Base-by-base conservation (phyloP, 2,888 invertebrate genomes). In the Sesamia inferens region DNA sequence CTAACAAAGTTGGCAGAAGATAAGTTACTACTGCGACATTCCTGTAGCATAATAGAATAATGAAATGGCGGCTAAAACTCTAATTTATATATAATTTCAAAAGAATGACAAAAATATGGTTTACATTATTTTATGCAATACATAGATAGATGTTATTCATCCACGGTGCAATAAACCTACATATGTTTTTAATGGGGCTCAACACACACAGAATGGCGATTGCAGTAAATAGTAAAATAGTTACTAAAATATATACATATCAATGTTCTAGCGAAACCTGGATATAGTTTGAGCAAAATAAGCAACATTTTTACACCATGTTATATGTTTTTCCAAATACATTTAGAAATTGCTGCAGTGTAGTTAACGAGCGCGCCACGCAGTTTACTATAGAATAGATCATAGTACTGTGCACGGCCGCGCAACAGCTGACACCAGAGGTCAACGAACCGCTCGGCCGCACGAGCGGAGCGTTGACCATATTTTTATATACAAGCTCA, bases 21-120 rank as follows among this genome's bases (percentile, higher is more conserved):
- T 83, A 55, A 57, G 62, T 47, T 73, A 84, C 80, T 72, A 78
- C 81, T 85, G 76, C 79, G 63, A 88, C 89, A 90, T 90, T 90
- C 90, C 90, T 85, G 67, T 87, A 81, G 72, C 64, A 68, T 79
- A 73, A 71, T 74, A 68, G 13, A 74, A 72, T 76, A 11, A 22
- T 55, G 14, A 71, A 74, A 79, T 73, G 82, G 74, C 79, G 69
- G 75, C 86, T 84, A 58, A 70, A 78, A 76, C 22, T 73, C 71
- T 79, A 78, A 71, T 59, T 61, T 13, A 58, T 72, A 6, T 55
- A 62, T 24, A 65, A 68, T 64, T 13, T 44, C 16, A 42, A 61
- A 67, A 70, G 69, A 78, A 76, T 79, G 63, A 69, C 62, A 69
- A 78, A 42, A 51, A 22, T 47, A 42, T 24, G 11, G 48, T 4